Evolutionary conservation across 2,888 invertebrate species (phyloP).

Genomic region (Anarsia innoxiella): DNA sequence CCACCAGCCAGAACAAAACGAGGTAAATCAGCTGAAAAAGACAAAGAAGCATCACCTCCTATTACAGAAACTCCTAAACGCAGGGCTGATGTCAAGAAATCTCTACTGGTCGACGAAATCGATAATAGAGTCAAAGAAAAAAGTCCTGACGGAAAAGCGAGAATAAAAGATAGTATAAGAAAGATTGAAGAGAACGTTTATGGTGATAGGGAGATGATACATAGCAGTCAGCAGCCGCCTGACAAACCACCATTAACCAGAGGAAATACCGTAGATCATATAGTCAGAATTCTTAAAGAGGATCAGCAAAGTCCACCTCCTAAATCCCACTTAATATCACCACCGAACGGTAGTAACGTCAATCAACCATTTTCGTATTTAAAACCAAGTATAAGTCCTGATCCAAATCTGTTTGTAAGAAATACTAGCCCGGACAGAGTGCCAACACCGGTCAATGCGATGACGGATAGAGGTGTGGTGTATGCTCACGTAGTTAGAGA

Average conservation of each 20-base stretch:
- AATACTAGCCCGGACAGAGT: conserved; percentile 64
- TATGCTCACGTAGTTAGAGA: conserved; percentile 84
- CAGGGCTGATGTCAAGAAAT: conserved; percentile 53
- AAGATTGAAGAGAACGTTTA: conserved; percentile 68
- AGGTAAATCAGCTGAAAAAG: conserved; percentile 51
- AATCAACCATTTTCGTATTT: conserved; percentile 90
- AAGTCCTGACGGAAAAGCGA: conserved; percentile 50
- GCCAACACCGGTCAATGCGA: conserved; percentile 61
- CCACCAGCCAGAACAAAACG: conserved; percentile 51
- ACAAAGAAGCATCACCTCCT: conserved; percentile 48
- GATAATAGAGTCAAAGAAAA: conserved; percentile 47
- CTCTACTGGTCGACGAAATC: conserved; percentile 54
- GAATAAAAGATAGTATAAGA: conserved; percentile 68
- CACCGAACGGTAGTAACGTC: conserved; percentile 78
- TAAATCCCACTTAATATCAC: conserved; percentile 77
- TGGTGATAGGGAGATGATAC: conserved; percentile 78
- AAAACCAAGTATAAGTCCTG: conserved; percentile 73
- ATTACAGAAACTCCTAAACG: conserved; percentile 61
- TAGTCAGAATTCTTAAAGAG: conserved; percentile 84
- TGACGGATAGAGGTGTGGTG: conserved; percentile 78
- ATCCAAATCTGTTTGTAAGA: conserved; percentile 58
- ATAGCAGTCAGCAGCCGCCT: conserved; percentile 82
- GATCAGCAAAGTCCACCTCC: conserved; percentile 81
- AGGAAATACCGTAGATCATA: conserved; percentile 83
- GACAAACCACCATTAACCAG: conserved; percentile 81